Evolutionary conservation across 1,140 invertebrate genomes (phyloP).

Genomic region (Rhopalosiphum padi): DNA sequence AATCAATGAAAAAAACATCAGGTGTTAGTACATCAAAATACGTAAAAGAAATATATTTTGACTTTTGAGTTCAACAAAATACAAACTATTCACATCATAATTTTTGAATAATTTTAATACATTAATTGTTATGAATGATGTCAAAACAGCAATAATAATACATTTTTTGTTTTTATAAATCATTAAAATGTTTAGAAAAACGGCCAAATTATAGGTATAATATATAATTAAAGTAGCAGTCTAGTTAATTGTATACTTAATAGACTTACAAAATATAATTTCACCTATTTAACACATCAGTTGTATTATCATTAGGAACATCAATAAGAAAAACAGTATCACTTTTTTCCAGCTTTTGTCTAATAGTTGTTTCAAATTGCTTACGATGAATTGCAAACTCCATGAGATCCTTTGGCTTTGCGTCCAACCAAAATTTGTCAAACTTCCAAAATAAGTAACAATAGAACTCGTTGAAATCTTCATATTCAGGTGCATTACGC

Average conservation of each 20-base stretch:
- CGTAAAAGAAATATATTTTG: not conserved
- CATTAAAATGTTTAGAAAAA: not conserved
- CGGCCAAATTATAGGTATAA: not conserved
- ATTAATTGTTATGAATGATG: not conserved
- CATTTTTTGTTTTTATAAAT: conserved; percentile 34
- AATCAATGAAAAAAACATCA: conserved; percentile 19
- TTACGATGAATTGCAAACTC: conserved; percentile 88
- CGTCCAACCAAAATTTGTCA: conserved; percentile 90
- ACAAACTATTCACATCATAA: not conserved
- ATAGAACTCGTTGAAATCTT: conserved; percentile 92
- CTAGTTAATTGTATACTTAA: conserved; percentile 22
- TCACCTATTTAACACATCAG: conserved; percentile 37
- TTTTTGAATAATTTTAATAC: not conserved
- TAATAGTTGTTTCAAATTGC: conserved; percentile 80
- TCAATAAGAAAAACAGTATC: conserved; percentile 76
- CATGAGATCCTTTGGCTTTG: conserved; percentile 92
- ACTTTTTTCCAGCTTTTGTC: conserved; percentile 70
- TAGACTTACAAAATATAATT: conserved; percentile 36
- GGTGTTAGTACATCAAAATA: not conserved
- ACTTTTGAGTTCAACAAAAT: not conserved
- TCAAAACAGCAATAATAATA: conserved; percentile 20
- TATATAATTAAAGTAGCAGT: conserved; percentile 21
- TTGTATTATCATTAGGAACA: conserved; percentile 69
- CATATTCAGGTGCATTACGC: conserved; percentile 73
- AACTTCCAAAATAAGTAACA: conserved; percentile 94